Evolutionary conservation across 2,888 invertebrate genomes (phyloP).

Genomic region (Mythimna albipuncta): DNA sequence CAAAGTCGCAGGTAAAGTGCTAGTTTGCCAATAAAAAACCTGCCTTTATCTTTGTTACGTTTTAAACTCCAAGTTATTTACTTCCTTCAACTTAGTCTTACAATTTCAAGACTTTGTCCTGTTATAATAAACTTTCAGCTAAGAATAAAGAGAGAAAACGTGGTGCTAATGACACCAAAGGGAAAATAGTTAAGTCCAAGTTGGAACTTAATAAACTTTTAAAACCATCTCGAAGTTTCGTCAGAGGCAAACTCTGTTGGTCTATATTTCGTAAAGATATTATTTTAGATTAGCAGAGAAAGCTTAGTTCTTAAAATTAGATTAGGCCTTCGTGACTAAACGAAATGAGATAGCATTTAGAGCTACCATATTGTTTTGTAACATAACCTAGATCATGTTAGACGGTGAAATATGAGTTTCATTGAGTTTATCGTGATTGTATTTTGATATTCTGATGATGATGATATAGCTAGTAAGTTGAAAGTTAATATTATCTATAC

Average conservation of each 20-base stretch:
- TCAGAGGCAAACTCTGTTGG: constrained; percentile 6
- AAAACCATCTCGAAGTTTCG: constrained; percentile 25
- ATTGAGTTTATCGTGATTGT: constrained; percentile 16
- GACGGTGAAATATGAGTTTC: constrained; percentile 41
- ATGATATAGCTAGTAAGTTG: background rate
- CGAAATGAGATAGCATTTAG: constrained; percentile 45
- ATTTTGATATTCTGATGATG: background rate
- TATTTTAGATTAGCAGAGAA: constrained; percentile 45
- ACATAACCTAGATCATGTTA: constrained; percentile 44
- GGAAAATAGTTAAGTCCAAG: constrained; percentile 7
- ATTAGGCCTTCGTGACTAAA: constrained; percentile 55
- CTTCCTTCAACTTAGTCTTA: background rate
- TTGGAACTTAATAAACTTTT: constrained; percentile 38
- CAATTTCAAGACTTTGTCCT: background rate
- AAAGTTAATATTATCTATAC: background rate
- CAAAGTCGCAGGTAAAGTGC: too few relatives aligned
- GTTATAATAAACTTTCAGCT: constrained; percentile 19
- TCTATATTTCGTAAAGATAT: constrained; percentile 48
- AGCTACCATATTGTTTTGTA: constrained; percentile 32
- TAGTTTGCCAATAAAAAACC: background rate
- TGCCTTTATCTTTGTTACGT: background rate
- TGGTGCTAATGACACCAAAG: constrained; percentile 40
- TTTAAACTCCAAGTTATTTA: background rate
- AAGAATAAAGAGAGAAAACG: constrained; percentile 23
- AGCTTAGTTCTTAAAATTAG: constrained; percentile 49